A percentile compares a stretch with the other conserved stretches of the same genome.
Evolutionary conservation across 2,888 invertebrate genomes (phyloP).

Genomic region (Pollenia labialis): DNA sequence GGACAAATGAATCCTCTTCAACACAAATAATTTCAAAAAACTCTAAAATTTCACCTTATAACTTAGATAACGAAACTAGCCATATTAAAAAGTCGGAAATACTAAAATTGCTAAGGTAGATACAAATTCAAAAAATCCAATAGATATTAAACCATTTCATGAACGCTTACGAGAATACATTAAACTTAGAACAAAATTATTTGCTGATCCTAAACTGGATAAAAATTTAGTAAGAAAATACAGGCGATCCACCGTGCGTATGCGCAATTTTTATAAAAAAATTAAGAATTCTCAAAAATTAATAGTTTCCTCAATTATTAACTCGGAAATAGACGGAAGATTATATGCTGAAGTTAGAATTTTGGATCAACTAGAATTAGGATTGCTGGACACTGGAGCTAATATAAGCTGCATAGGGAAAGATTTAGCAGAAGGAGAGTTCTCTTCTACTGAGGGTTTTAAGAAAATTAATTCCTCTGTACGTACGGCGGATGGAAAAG

Average conservation of each 20-base stretch:
- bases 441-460: background rate
- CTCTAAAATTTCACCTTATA: too few relatives aligned
- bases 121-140: too few relatives aligned
- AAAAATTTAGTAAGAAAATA: background rate
- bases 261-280: slow-evolving; percentile 28
- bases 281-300: background rate
- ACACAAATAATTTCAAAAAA: background rate
- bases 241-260: slow-evolving; percentile 5
- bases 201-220: background rate
- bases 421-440: slow-evolving; percentile 11
- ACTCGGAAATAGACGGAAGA: background rate
- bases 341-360: slow-evolving; percentile 19
- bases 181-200: background rate
- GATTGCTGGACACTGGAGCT: background rate
- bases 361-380: slow-evolving; percentile 7
- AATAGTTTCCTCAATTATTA: slow-evolving; percentile 1
- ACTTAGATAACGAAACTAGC: background rate
- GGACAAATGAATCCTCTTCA: background rate
- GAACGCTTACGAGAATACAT: slow-evolving; percentile 24
- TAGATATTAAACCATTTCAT: background rate
- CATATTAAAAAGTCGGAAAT: background rate
- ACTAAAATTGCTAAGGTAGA: too few relatives aligned
- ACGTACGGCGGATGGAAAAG: slow-evolving; percentile 12
- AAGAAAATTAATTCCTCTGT: background rate
- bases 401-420: slow-evolving; percentile 12